Percentiles rank a stretch among this genome's conserved stretches.
phyloP scores from a whole-genome alignment of 2,797 vertebrate genomes.

The Mormyrus proboscirostris region DNA sequence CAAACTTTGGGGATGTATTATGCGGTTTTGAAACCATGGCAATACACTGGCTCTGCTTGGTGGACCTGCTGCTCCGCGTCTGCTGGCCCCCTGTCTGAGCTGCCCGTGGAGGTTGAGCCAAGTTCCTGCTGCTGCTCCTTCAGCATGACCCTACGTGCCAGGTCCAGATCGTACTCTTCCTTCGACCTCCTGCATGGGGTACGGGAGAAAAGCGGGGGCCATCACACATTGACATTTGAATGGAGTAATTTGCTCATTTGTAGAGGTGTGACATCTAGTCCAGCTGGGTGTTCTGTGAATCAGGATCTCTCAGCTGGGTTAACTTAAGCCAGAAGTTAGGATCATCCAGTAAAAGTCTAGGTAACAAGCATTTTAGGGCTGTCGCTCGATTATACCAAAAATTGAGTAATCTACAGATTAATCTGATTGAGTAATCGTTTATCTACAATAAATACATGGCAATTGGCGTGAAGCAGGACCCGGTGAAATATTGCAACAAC shows the following conservation, averaged over 20 bases:
- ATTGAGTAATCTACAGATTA: not conserved
- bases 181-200: constrained; percentile 45
- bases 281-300: not conserved
- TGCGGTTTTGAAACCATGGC: not conserved
- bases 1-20: not conserved
- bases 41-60: constrained; percentile 41
- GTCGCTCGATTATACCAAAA: not conserved
- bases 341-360: not conserved
- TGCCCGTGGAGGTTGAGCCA: constrained; percentile 52
- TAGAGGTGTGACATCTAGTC: not conserved
- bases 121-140: constrained; percentile 37
- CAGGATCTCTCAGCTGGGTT: not conserved
- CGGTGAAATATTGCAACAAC: not conserved
- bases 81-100: constrained; percentile 38
- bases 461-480: not conserved
- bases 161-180: constrained; percentile 87
- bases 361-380: not conserved
- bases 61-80: constrained; percentile 36
- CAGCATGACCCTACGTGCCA: constrained; percentile 51
- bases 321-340: not conserved
- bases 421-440: not conserved
- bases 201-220: not conserved
- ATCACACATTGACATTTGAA: not conserved
- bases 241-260: too few species aligned
- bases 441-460: not conserved